These are phyloP conservation scores for Piprites chloris DNA, from an alignment of 2,113 vertebrate species.

Conservation along the genomic window DNA sequence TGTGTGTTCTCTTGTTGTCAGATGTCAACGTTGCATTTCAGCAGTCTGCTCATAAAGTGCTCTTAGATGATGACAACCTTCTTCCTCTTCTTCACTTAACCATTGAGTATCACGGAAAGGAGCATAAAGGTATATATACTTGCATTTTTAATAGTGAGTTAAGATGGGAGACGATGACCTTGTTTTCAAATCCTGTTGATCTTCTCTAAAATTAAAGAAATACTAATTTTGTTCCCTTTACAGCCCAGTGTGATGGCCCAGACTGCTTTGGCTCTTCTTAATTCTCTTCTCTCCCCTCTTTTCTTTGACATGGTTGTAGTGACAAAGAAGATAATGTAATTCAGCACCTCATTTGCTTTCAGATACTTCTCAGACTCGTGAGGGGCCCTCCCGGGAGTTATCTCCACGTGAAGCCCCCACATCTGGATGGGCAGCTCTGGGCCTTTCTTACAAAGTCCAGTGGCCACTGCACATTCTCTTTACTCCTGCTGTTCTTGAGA, in stretches of 20 bases:
- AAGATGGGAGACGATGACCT: background rate
- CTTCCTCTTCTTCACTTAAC: conserved; percentile 93
- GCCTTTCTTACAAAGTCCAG: conserved; percentile 94
- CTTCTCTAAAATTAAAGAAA: background rate
- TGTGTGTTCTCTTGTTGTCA: conserved; percentile 38
- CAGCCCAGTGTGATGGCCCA: background rate
- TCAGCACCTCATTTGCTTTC: background rate
- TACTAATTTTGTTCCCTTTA: background rate
- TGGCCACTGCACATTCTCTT: conserved; percentile 99
- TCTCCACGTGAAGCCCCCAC: conserved; percentile 90
- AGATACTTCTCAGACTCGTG: conserved; percentile 84
- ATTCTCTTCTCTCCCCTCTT: background rate
- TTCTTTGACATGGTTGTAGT: background rate
- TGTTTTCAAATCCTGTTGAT: background rate
- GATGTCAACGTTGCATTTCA: conserved; percentile 98
- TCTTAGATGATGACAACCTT: conserved; percentile 95
- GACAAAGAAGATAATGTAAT: background rate
- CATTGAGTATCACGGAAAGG: conserved; percentile 92
- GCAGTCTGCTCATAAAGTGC: conserved; percentile 93
- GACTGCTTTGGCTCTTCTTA: background rate
- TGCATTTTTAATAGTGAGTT: background rate
- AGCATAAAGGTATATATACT: conserved; percentile 85
- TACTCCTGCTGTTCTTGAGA: conserved; percentile 93
- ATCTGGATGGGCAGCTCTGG: conserved; percentile 94
- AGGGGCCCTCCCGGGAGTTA: conserved; percentile 86